Base-by-base conservation (phyloP, 2,797 vertebrate genomes). In the Helicolenus hilgendorfi region DNA sequence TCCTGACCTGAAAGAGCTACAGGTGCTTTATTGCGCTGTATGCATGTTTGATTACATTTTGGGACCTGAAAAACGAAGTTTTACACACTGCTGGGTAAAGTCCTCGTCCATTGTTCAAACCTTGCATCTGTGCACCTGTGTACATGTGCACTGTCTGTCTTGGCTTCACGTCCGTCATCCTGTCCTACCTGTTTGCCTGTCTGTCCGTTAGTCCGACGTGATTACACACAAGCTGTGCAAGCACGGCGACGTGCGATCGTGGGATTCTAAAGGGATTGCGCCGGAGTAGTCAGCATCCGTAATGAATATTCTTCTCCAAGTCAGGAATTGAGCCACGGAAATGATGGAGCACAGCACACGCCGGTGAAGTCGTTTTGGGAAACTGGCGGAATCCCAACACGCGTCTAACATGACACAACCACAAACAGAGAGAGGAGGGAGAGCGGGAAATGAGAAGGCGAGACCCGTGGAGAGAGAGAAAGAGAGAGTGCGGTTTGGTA, bases 171-270 rank as follows among this genome's bases (percentile, higher is more conserved):
- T 79, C 84, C 70, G 11, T 86, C 87, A 84, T 65, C 67, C 69
- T 38, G 69, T 78, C 67, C 72, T 9, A 79, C 71, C 53, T 69
- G 63, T 81, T 49, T 81, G 60, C 70, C 64, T 75, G 26, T 82
- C 70, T 62, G 70, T 85, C 76, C 65, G 72, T 80, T 72, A 55
- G 81, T 74, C 81, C 73, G 79, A 85, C 76, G 38, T 59, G 72
- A 86, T 79, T 70, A 79, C 82, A 83, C 79, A 68, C 79, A 87
- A 83, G 83, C 87, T 88, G 86, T 86, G 79, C 76, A 87, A 90
- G 81, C 91, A 88, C 26, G 56, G 74, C 26, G 20, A 71, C 36
- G 55, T 90, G 75, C 36, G 22, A 49, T 31, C 3, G 38, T 65
- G 53, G 74, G 33, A 81, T 53, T 73, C 70, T 67, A 29, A 83